These are phyloP conservation scores for Papilio dardanus DNA, from an alignment of 1,140 invertebrate genomes.

Conservation along the genomic window DNA sequence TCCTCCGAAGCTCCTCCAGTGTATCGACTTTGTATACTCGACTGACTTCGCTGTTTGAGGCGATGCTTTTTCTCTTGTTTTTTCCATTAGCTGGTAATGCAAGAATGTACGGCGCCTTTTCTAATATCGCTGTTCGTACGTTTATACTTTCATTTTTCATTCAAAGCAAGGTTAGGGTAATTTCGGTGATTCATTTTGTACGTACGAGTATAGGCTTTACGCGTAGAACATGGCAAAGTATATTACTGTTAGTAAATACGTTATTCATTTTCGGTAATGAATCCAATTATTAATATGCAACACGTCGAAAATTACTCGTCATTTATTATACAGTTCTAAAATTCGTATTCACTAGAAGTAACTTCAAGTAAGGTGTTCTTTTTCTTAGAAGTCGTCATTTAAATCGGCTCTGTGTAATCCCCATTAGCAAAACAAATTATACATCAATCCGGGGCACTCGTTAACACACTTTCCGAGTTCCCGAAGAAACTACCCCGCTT, in stretches of 20 bases:
- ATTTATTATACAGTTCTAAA: no score
- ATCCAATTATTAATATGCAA: no score
- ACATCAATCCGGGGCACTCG: constrained; percentile 65
- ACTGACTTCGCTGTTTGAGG: constrained; percentile 38
- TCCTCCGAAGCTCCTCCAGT: constrained; percentile 49
- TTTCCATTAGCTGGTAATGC: constrained; percentile 35
- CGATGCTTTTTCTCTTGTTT: constrained; percentile 31
- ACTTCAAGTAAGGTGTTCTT: constrained; percentile 44
- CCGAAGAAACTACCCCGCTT: constrained; percentile 75
- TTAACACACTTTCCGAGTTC: constrained; percentile 80
- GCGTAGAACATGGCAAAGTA: no score
- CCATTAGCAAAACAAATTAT: constrained; percentile 75
- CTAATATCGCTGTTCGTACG: background rate
- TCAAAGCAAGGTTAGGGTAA: background rate
- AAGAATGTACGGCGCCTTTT: background rate
- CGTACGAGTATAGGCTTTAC: constrained; percentile 1
- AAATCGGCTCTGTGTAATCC: constrained; percentile 69
- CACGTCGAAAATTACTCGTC: no score
- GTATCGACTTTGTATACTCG: constrained; percentile 51
- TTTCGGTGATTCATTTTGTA: constrained; percentile 39
- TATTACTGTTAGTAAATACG: no score
- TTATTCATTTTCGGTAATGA: background rate
- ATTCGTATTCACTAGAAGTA: background rate
- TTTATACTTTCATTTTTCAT: background rate
- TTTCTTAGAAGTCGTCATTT: constrained; percentile 43